A percentile compares a stretch with the other conserved stretches of the same genome.
Evolutionary conservation across 2,113 vertebrate genomes (phyloP).

Genomic region (Hippocampus guttulatus): DNA sequence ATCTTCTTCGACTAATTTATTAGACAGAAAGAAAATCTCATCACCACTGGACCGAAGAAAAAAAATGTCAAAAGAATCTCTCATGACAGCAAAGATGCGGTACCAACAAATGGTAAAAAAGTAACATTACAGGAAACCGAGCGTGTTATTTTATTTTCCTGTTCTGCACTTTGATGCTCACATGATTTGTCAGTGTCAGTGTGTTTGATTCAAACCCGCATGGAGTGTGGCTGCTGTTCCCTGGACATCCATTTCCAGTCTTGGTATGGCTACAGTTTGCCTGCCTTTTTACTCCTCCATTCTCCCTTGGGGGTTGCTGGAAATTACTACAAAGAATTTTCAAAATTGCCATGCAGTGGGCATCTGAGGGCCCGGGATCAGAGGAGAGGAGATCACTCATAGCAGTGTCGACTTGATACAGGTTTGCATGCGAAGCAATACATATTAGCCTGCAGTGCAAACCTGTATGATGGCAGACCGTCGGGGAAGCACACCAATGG

Average conservation of each 20-base stretch:
- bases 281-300: conserved; percentile 51
- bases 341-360: conserved; percentile 61
- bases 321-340: conserved; percentile 63
- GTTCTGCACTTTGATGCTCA: background rate
- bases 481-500: conserved; percentile 62
- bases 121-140: background rate
- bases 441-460: conserved; percentile 66
- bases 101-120: background rate
- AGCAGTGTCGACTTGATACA: conserved; percentile 58
- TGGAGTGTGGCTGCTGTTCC: conserved; percentile 22
- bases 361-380: conserved; percentile 56
- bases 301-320: conserved; percentile 63
- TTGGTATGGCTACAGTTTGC: conserved; percentile 21
- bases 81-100: background rate
- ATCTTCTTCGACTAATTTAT: too few species aligned
- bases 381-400: conserved; percentile 63
- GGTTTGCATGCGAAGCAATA: conserved; percentile 52
- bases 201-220: conserved; percentile 4
- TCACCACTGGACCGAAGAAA: too few species aligned
- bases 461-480: conserved; percentile 58
- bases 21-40: too few species aligned
- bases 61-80: too few species aligned
- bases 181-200: conserved; percentile 7
- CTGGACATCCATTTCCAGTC: conserved; percentile 23
- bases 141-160: background rate